Base-by-base conservation (phyloP, 2,888 invertebrate genomes). In the Limnephilus marmoratus region DNA sequence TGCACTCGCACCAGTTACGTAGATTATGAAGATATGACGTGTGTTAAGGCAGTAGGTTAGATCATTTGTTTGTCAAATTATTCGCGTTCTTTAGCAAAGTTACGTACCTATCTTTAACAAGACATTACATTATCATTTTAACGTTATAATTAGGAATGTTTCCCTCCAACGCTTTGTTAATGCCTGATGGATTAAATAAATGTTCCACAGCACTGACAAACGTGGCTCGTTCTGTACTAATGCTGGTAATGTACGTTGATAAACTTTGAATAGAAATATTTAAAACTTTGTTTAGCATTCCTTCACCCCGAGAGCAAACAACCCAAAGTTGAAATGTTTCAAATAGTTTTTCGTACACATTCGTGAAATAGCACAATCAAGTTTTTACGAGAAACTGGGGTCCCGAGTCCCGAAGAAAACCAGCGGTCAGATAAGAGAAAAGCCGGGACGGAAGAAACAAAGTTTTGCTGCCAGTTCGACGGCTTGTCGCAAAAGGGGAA, bases 321-420 rank as follows among this genome's bases (percentile, higher is more conserved):
- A 87, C 87, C 18, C 68, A 68, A 87, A 87, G 87, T 87, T 87
- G 87, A 87, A 87, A 87, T 87, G 87, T 87, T 87, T 87, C 53
- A 87, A 87, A 87, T 87, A 87, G 87, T 68, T 87, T 53, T 87
- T 87, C 87, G 68, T 87, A 53, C 87, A 87, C 87, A 87, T 87
- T 87, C 87, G 87, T 87, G 87, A 87, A 87, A 87, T 87, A 87
- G 87, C 68, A 87, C 87, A 87, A 87, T 87, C 87, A 87, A 87
- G 87, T 87, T 87, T 87, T 87, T 87, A 87, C 87, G 87, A 87
- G 87, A 87, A 53, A 34, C 87, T 87, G 87, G 86, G 68, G 34
- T 53, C 87, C 87, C 87, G 87, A 37, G 68, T 53, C 87, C 87
- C 87, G 87, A 87, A 87, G 87, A 87, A 87, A 87, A 53, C 87